These are phyloP conservation scores for Mythimna pallens DNA, from an alignment of 2,888 invertebrate genomes.

Conservation along the genomic window DNA sequence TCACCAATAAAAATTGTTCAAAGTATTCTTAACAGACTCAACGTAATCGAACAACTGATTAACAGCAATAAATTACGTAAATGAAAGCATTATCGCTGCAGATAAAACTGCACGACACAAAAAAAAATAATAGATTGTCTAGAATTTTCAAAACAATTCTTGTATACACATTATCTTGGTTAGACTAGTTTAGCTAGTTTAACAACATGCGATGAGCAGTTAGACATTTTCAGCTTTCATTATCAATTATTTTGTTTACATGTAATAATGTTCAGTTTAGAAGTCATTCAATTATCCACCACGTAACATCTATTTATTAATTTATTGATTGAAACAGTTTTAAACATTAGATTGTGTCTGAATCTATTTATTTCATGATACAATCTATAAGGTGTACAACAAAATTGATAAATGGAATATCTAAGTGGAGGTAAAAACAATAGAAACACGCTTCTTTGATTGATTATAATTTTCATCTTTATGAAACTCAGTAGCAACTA, in stretches of 20 bases:
- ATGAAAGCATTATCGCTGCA: conserved; percentile 7
- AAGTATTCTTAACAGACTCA: background rate
- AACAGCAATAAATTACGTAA: conserved; percentile 38
- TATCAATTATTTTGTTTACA: too few species aligned
- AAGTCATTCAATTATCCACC: too few species aligned
- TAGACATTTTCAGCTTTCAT: background rate
- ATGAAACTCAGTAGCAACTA: background rate
- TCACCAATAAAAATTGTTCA: conserved; percentile 8
- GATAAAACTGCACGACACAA: conserved; percentile 12
- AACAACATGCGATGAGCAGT: background rate
- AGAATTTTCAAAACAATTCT: background rate
- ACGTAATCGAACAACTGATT: conserved; percentile 29
- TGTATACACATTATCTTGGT: background rate
- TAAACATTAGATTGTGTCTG: background rate
- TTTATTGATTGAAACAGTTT: background rate
- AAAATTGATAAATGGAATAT: background rate
- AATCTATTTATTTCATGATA: background rate
- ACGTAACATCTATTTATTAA: too few species aligned
- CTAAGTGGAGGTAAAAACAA: background rate
- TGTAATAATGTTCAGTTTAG: too few species aligned
- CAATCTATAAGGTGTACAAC: background rate
- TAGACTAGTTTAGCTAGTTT: background rate
- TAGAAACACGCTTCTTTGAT: background rate
- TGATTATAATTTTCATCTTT: background rate
- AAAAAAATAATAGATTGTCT: background rate